Evolutionary conservation across 2,888 invertebrate genomes (phyloP), one percentile per base, ranked within the genome.

Genomic region (Quadriops clusia): DNA sequence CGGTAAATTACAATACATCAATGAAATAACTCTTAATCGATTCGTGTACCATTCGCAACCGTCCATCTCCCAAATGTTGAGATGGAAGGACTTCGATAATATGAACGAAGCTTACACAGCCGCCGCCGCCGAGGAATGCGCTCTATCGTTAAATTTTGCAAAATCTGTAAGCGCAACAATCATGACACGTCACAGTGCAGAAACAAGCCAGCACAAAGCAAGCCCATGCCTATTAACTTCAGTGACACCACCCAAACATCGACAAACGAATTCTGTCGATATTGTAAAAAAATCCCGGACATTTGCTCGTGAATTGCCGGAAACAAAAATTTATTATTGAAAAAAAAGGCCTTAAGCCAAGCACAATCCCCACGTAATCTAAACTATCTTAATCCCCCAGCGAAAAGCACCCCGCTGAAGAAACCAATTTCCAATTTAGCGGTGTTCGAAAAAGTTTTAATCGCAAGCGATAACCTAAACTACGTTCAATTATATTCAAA

Each of bases 391-490:
- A 7, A 17, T n/a, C 21, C 28, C 9, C n/a, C 28, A 18, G 20
- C 8, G 28, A 18, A 3, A 6, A 17, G 18, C 27, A 27, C 27
- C 17, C 6, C 27, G 13, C 17, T 27, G 17, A 3, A 11, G 2
- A 15, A 18, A 14, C 20, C 18, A 8, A 28, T 28, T 3, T 28
- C 28, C 5, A 13, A 28, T 20, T 4, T 28, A n/a, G 5, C 9
- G 28, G 18, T 18, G 28, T 28, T 28, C 11, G 20, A 28, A 28
- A 28, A 28, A 18, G 14, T 28, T 20, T 20, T 28, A 11, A 12
- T 11, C 3, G 18, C 28, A 2, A 28, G 21, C 9, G 28, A 20
- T 2, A 28, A 28, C 5, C n/a, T 20, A 11, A 9, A 4, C 13
- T 28, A 28, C 10, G 10, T 28, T 5, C n/a, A 28, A 28, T 13